A percentile compares a stretch with the other conserved stretches of the same genome.
These are phyloP conservation scores for Uloborus plumipes DNA, from an alignment of 2,888 invertebrate genomes.

Conservation along the genomic window DNA sequence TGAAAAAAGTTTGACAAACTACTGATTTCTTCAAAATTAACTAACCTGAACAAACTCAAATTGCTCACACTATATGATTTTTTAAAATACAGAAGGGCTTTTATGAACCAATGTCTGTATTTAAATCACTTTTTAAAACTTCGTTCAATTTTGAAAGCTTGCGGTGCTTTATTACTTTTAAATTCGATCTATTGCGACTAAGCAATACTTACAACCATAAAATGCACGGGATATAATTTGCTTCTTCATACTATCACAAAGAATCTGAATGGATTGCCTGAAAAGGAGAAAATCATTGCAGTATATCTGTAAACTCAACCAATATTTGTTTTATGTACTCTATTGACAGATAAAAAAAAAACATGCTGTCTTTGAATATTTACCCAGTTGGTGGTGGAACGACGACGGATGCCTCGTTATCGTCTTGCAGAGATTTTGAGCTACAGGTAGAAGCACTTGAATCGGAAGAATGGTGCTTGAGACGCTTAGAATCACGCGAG, in stretches of 20 bases:
- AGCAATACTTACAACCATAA: constrained; percentile 81
- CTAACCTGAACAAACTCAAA: too few species aligned
- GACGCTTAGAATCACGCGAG: not conserved
- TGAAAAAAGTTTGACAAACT: too few species aligned
- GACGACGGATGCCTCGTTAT: constrained; percentile 7
- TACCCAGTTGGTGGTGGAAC: constrained; percentile 32
- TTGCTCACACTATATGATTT: too few species aligned
- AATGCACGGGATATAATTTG: constrained; percentile 96
- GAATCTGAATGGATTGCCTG: constrained; percentile 78
- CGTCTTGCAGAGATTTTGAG: constrained; percentile 53
- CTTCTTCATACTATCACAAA: constrained; percentile 94
- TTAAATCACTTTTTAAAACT: too few species aligned
- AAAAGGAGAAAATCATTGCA: constrained; percentile 9
- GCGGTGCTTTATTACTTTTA: too few species aligned
- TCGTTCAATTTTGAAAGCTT: too few species aligned
- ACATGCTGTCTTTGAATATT: not conserved
- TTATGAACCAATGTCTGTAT: too few species aligned
- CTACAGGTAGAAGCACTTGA: constrained; percentile 58
- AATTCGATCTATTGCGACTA: too few species aligned
- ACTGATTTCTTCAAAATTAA: too few species aligned
- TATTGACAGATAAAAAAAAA: not conserved
- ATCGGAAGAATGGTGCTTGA: constrained; percentile 59
- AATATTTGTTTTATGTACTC: not conserved
- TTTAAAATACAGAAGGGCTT: too few species aligned
- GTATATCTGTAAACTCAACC: too few species aligned